Conservation (phyloP, 2,113 vertebrate species). For the Cebus imitator region DNA sequence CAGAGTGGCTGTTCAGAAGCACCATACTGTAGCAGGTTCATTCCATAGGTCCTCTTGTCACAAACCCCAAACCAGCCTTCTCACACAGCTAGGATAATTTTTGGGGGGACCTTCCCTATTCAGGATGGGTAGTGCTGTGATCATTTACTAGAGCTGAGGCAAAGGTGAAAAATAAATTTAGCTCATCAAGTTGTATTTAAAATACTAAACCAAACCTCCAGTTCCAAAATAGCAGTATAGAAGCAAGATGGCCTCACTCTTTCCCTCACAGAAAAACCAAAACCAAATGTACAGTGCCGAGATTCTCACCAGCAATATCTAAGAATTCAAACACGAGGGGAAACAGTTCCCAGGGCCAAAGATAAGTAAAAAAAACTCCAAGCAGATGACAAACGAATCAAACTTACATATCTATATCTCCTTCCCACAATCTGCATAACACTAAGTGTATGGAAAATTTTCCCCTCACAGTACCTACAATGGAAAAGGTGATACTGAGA, state of each 20-base stretch:
- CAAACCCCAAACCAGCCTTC: too few species aligned
- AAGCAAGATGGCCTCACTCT: background rate
- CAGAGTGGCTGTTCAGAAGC: too few species aligned
- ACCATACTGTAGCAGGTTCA: too few species aligned
- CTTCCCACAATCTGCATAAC: background rate
- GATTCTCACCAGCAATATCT: background rate
- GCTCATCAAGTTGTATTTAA: conserved; percentile 3
- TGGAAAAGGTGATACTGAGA: background rate
- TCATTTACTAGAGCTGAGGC: too few species aligned
- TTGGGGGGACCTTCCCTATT: too few species aligned
- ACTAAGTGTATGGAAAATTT: background rate
- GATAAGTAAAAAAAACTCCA: background rate
- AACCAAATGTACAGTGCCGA: background rate
- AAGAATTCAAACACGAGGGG: background rate
- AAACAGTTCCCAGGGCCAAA: background rate
- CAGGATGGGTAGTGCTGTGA: too few species aligned
- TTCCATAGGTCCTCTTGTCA: too few species aligned
- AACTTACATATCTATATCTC: background rate
- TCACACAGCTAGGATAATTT: too few species aligned
- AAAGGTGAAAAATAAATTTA: conserved; percentile 51
- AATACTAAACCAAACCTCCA: background rate
- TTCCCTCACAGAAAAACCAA: background rate
- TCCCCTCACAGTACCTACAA: background rate
- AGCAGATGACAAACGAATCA: background rate
- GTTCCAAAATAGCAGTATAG: background rate